phyloP scores from a whole-genome alignment of 2,888 invertebrate species.

The Euzetes globulus region DNA sequence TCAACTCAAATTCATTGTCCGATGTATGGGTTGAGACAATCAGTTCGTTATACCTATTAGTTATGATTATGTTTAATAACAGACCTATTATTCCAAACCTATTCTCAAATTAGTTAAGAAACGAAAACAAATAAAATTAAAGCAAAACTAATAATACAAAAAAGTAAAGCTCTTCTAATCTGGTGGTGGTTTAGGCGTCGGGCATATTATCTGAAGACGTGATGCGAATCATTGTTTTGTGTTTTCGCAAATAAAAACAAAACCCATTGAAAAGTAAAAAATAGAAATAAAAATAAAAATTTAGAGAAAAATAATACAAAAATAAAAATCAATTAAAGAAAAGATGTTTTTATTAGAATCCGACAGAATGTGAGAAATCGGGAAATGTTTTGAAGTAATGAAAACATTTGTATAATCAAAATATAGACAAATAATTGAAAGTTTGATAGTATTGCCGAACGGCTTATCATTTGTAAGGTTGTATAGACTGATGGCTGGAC shows the following conservation, averaged over 20 bases:
- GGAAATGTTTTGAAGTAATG: background rate
- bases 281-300: background rate
- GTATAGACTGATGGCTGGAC: background rate
- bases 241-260: background rate
- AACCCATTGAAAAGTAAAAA: no score
- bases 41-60: no score
- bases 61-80: no score
- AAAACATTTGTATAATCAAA: background rate
- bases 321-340: background rate
- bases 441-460: background rate
- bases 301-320: background rate
- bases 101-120: background rate
- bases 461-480: background rate
- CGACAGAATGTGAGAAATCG: background rate
- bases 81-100: no score
- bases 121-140: background rate
- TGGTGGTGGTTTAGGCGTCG: background rate
- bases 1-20: no score
- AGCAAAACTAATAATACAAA: background rate
- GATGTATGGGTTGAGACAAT: no score
- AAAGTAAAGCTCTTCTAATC: background rate
- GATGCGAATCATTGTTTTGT: background rate
- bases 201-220: background rate
- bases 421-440: no score
- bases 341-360: background rate